Conservation (phyloP, 2,113 vertebrate species). For the Poeciliopsis turrubarensis region DNA sequence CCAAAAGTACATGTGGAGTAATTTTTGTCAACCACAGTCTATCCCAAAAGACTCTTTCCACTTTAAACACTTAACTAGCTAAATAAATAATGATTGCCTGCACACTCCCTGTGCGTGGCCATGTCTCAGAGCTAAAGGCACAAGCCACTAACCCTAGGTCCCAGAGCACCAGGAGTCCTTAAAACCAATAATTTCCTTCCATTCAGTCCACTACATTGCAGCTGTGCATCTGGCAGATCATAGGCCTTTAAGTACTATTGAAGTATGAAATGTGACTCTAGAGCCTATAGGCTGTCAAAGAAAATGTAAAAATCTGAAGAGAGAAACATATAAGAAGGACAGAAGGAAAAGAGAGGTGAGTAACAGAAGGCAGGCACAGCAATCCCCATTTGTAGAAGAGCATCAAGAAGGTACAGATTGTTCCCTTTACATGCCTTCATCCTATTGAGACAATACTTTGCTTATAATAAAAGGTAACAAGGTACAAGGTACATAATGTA, state of each 20-base stretch:
- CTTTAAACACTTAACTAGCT: constrained; percentile 89
- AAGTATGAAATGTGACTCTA: constrained; percentile 87
- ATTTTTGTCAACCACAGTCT: constrained; percentile 74
- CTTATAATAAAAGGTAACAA: neutral
- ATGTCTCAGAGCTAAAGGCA: constrained; percentile 67
- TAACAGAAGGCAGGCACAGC: neutral
- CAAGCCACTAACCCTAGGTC: constrained; percentile 79
- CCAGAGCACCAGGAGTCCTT: constrained; percentile 88
- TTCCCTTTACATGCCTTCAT: neutral
- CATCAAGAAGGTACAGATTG: neutral
- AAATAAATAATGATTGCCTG: constrained; percentile 90
- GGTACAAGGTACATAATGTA: neutral
- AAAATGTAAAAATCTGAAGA: constrained; percentile 74
- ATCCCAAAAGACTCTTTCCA: constrained; percentile 79
- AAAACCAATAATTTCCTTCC: constrained; percentile 88
- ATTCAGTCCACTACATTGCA: constrained; percentile 79
- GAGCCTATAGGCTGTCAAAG: constrained; percentile 77
- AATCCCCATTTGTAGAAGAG: neutral
- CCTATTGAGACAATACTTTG: neutral
- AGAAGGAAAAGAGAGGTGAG: constrained; percentile 5
- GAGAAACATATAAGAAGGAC: constrained; percentile 54
- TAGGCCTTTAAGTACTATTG: constrained; percentile 88
- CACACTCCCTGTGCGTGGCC: constrained; percentile 29
- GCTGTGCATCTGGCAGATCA: constrained; percentile 86
- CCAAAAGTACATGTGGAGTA: constrained; percentile 63